These are phyloP conservation scores for Troides helena DNA, from an alignment of 2,888 invertebrate species.

Conservation along the genomic window DNA sequence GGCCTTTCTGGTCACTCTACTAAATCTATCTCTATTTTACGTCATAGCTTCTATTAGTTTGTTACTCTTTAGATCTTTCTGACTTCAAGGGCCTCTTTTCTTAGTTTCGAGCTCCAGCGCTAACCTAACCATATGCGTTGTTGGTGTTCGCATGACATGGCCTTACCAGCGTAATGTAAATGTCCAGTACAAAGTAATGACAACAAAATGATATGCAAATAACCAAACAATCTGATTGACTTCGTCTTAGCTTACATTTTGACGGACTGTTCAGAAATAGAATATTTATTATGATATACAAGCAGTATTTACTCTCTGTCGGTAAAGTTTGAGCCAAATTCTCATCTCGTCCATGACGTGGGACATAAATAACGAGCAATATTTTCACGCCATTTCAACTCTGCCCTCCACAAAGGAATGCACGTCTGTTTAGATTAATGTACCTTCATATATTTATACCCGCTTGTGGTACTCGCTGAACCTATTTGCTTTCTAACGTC, in stretches of 20 bases:
- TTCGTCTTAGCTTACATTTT: neutral
- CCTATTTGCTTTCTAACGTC: slow-evolving; percentile 44
- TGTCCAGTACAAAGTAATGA: too few species aligned
- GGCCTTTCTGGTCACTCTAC: too few species aligned
- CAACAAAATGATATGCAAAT: too few species aligned
- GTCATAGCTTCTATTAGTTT: too few species aligned
- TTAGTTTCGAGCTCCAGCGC: too few species aligned
- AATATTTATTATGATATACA: slow-evolving; percentile 28
- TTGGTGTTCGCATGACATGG: too few species aligned
- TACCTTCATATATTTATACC: slow-evolving; percentile 77
- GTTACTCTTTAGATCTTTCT: too few species aligned
- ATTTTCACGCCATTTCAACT: slow-evolving; percentile 79
- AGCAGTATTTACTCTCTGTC: slow-evolving; percentile 31
- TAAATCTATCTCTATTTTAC: too few species aligned
- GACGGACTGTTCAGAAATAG: slow-evolving; percentile 5
- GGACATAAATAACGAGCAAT: slow-evolving; percentile 74
- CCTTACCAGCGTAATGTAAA: too few species aligned
- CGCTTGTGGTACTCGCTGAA: slow-evolving; percentile 59
- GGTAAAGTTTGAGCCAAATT: slow-evolving; percentile 47
- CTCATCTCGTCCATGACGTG: slow-evolving; percentile 53
- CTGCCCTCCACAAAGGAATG: slow-evolving; percentile 71
- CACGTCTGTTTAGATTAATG: slow-evolving; percentile 77
- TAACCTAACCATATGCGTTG: too few species aligned
- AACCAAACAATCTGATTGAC: too few species aligned
- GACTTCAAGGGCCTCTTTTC: too few species aligned